Evolutionary conservation across 2,888 invertebrate genomes (phyloP).

Genomic region (Acholoe squamosa): DNA sequence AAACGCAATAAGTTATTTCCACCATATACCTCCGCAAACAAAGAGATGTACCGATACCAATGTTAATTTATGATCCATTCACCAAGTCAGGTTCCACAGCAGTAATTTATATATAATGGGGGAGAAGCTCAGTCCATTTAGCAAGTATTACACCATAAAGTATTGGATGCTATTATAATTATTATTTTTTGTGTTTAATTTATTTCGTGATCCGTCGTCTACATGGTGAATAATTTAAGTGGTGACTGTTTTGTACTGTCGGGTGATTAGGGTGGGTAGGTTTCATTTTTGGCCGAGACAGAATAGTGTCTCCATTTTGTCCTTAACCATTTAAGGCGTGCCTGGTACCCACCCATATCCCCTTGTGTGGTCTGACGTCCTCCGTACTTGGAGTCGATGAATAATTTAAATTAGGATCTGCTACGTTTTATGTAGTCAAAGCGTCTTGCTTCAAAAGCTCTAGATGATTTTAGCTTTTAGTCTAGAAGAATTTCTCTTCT

Average conservation of each 20-base stretch:
- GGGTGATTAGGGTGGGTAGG: too few species aligned
- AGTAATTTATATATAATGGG: not conserved
- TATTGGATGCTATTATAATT: not conserved
- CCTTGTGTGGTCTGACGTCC: too few species aligned
- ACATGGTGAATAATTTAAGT: too few species aligned
- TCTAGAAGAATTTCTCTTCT: not conserved
- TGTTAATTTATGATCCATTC: slow-evolving; percentile 5
- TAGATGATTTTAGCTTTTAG: too few species aligned
- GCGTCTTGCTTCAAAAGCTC: not conserved
- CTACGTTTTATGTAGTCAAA: not conserved
- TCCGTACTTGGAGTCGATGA: too few species aligned
- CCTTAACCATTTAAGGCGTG: too few species aligned
- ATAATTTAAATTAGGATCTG: not conserved
- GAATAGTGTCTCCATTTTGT: too few species aligned
- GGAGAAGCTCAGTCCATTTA: not conserved
- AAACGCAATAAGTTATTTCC: not conserved
- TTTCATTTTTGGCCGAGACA: too few species aligned
- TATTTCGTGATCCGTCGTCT: not conserved
- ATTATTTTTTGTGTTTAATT: slow-evolving; percentile 34
- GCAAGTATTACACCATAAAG: slow-evolving; percentile 20
- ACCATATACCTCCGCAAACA: not conserved
- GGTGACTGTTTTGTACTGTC: too few species aligned
- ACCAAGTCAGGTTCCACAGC: not conserved
- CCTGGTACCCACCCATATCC: too few species aligned
- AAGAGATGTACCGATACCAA: not conserved